Evolutionary conservation across 2,888 invertebrate species (phyloP).

Genomic region (Synergus umbraculus): DNA sequence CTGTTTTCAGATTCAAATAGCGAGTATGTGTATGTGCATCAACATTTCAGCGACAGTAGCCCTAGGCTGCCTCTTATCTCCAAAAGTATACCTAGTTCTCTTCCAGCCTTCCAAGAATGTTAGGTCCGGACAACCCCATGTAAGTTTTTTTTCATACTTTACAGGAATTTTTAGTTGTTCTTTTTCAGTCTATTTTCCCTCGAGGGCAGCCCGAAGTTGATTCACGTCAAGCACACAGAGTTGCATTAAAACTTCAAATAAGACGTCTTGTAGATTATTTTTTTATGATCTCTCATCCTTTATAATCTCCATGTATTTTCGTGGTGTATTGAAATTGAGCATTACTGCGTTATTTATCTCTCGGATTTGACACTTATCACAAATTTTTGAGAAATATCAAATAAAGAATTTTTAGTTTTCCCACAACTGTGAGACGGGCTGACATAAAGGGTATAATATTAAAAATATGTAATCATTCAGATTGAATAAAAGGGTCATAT

Average conservation of each 20-base stretch:
- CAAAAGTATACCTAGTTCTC: constrained; percentile 87
- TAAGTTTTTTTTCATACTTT: constrained; percentile 28
- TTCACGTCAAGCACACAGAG: background rate
- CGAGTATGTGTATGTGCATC: constrained; percentile 87
- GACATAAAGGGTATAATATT: background rate
- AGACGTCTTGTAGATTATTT: constrained; percentile 13
- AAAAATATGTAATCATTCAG: background rate
- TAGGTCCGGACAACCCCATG: constrained; percentile 77
- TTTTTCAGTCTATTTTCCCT: background rate
- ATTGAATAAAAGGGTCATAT: background rate
- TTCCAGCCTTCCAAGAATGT: constrained; percentile 90
- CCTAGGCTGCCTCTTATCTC: constrained; percentile 86
- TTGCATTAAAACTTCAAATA: constrained; percentile 13
- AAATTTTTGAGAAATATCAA: no score
- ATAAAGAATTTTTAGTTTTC: no score
- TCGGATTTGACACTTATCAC: no score
- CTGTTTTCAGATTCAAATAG: constrained; percentile 84
- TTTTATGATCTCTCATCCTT: background rate
- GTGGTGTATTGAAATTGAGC: no score
- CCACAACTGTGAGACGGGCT: no score
- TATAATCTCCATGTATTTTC: background rate
- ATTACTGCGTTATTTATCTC: no score
- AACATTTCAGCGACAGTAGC: constrained; percentile 88
- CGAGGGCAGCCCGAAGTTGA: constrained; percentile 29
- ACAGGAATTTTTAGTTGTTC: background rate